Conservation (phyloP, 2,888 invertebrate genomes). For the Actias luna region DNA sequence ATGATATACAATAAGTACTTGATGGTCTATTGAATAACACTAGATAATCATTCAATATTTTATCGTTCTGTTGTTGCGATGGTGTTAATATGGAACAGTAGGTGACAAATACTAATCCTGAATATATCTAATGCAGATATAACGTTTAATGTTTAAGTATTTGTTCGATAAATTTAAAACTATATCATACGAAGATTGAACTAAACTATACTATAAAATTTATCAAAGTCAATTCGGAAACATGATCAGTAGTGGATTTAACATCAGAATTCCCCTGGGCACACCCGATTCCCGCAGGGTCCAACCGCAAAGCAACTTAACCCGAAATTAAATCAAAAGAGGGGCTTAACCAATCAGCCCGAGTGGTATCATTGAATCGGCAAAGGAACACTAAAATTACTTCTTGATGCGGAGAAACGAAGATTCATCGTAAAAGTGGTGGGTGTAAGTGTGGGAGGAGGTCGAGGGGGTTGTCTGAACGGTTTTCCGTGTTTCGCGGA, state of each 20-base stretch:
- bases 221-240: conserved; percentile 10
- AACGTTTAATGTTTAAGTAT: not conserved
- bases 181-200: conserved; percentile 26
- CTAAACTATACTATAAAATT: conserved; percentile 4
- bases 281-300: conserved; percentile 67
- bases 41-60: not conserved
- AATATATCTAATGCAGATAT: not conserved
- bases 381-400: conserved; percentile 82
- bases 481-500: conserved; percentile 80
- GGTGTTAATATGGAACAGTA: not conserved
- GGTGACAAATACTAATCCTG: not conserved
- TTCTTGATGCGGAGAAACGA: conserved; percentile 82
- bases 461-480: conserved; percentile 68
- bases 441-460: conserved; percentile 49
- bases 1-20: not conserved
- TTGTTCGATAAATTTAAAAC: not conserved
- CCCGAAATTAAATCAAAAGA: conserved; percentile 81
- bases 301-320: conserved; percentile 74
- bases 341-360: conserved; percentile 80
- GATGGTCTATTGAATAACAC: not conserved
- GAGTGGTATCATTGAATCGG: conserved; percentile 82
- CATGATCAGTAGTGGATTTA: conserved; percentile 10
- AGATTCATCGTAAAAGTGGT: conserved; percentile 82
- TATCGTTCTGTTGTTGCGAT: not conserved
- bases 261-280: conserved; percentile 25